Conservation (phyloP, 1,140 invertebrate genomes). For the Aphaenogaster ashmeadi region DNA sequence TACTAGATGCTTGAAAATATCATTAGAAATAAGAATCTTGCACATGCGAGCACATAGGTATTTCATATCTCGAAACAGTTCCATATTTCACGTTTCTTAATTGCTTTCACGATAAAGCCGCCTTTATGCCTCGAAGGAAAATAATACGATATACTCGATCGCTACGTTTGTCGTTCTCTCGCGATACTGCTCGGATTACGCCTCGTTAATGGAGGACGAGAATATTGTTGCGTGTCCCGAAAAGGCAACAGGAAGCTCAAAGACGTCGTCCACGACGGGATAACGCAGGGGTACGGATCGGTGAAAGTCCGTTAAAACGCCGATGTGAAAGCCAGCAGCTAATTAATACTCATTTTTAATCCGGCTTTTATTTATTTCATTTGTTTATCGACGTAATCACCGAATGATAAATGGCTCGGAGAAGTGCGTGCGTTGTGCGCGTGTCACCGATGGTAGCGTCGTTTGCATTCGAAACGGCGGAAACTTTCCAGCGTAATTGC, state of each 20-base stretch:
- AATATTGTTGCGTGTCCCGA: not conserved
- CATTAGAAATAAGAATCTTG: not conserved
- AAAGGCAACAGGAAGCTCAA: conserved; percentile 19
- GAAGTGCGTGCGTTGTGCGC: not conserved
- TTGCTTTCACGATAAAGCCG: conserved; percentile 1
- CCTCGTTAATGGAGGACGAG: conserved; percentile 28
- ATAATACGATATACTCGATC: not conserved
- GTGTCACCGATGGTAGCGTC: conserved; percentile 8
- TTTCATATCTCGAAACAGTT: conserved; percentile 8
- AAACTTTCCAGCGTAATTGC: conserved; percentile 14
- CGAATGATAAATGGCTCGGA: not conserved
- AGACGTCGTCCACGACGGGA: not conserved
- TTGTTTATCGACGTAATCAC: conserved; percentile 30
- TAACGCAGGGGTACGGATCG: not conserved
- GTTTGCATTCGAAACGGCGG: conserved; percentile 3
- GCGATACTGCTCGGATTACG: not conserved
- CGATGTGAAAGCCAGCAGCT: conserved; percentile 65
- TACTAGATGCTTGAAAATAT: conserved; percentile 16
- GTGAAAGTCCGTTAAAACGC: conserved; percentile 67
- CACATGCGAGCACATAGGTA: not conserved
- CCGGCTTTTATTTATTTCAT: conserved; percentile 16
- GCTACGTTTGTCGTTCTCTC: not conserved
- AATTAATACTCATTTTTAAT: conserved; percentile 70
- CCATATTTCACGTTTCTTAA: conserved; percentile 21
- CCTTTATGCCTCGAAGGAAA: not conserved